Evolutionary conservation across 2,888 invertebrate species (phyloP).

Genomic region (Ophraella communa): DNA sequence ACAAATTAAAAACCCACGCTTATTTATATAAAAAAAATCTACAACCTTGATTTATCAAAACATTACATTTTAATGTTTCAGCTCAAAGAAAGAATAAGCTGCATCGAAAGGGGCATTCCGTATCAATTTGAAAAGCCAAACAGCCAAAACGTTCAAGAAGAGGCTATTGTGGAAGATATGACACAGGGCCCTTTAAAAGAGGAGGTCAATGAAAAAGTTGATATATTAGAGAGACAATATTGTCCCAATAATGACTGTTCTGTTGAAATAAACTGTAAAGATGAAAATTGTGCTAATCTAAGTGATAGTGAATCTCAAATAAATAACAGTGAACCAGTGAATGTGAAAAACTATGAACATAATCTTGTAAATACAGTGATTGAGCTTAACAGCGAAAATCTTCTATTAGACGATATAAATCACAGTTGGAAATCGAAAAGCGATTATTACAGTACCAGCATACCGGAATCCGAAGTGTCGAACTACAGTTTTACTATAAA

Average conservation of each 20-base stretch:
- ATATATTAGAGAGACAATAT: slow-evolving; percentile 35
- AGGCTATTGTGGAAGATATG: slow-evolving; percentile 51
- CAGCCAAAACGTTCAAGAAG: slow-evolving; percentile 34
- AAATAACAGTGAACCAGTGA: slow-evolving; percentile 34
- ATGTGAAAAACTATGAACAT: slow-evolving; percentile 30
- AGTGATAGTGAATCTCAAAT: slow-evolving; percentile 48
- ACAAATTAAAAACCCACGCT: slow-evolving; percentile 5
- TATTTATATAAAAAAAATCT: neutral
- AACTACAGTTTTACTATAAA: slow-evolving; percentile 48
- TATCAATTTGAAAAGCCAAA: slow-evolving; percentile 39
- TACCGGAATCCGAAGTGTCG: slow-evolving; percentile 38
- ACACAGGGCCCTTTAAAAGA: slow-evolving; percentile 55
- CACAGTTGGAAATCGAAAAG: slow-evolving; percentile 44
- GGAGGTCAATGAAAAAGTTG: slow-evolving; percentile 49
- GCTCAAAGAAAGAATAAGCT: slow-evolving; percentile 65
- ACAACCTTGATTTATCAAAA: neutral
- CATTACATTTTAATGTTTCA: slow-evolving; percentile 34
- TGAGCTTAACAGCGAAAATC: slow-evolving; percentile 40
- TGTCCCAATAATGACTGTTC: slow-evolving; percentile 40
- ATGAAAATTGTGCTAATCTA: slow-evolving; percentile 36
- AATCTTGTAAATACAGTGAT: slow-evolving; percentile 32
- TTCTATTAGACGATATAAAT: slow-evolving; percentile 28
- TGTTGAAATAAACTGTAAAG: slow-evolving; percentile 37
- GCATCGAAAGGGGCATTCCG: slow-evolving; percentile 69
- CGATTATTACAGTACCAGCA: slow-evolving; percentile 41